phyloP scores from a whole-genome alignment of 2,797 vertebrate genomes.

The Phrynocephalus forsythii region DNA sequence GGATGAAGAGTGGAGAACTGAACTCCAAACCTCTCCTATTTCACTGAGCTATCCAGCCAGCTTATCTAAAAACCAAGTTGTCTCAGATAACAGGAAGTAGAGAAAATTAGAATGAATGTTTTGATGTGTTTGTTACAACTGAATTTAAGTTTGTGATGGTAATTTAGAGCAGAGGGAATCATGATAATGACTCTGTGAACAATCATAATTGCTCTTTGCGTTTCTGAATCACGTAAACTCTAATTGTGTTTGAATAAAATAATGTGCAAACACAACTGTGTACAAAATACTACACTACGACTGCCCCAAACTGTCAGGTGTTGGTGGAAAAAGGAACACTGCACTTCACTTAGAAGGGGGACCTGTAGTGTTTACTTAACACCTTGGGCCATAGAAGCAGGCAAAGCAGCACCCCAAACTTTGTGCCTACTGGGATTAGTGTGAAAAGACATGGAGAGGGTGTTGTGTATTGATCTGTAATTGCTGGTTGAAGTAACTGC shows the following conservation, averaged over 20 bases:
- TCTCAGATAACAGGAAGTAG: neutral
- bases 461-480: too few relatives aligned
- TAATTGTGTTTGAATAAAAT: slow-evolving; percentile 27
- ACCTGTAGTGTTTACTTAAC: neutral
- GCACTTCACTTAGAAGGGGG: too few relatives aligned
- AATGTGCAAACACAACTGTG: neutral
- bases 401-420: neutral
- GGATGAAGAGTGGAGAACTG: too few relatives aligned
- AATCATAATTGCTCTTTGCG: slow-evolving; percentile 17
- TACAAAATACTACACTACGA: neutral
- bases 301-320: neutral
- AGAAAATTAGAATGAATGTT: neutral
- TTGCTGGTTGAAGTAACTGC: too few relatives aligned
- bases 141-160: slow-evolving; percentile 6
- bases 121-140: slow-evolving; percentile 11
- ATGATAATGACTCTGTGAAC: slow-evolving; percentile 32
- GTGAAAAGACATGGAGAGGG: too few relatives aligned
- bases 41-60: too few relatives aligned
- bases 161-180: slow-evolving; percentile 29
- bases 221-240: neutral
- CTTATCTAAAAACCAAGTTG: neutral
- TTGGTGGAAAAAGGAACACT: neutral
- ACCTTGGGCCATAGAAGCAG: neutral
- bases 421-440: too few relatives aligned
- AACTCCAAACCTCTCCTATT: too few relatives aligned